Base-by-base conservation (phyloP, 2,797 vertebrate species). In the Linurgus olivaceus region DNA sequence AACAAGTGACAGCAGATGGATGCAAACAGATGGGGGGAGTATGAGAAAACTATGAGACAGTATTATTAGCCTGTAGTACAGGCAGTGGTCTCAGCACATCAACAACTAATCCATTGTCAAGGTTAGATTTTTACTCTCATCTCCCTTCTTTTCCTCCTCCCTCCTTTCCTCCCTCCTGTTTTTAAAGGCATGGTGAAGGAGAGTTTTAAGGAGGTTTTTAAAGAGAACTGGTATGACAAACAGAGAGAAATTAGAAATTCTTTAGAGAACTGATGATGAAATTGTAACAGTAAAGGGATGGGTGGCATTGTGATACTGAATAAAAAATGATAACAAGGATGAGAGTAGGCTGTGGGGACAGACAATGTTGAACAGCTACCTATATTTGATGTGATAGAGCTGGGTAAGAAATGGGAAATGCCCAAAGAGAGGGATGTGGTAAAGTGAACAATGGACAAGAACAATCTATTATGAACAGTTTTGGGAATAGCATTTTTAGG, bases 11-110 rank as follows among this genome's bases (percentile, higher is more conserved):
- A 95, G 91, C 96, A 96, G 95, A 96, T 96, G 96, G 96, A 95
- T 94, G 96, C 87, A 96, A 94, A 95, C 96, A 96, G 96, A 96
- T 96, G 95, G 96, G 96, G 61, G 90, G 90, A 94, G 93, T 93
- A 88, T 86, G 94, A 93, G 91, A 93, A 96, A 95, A 96, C 96
- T 95, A 95, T 95, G 94, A 94, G 85, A 72, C 93, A 75, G 76
- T 96, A 95, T 94, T 94, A 95, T 94, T 94, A 95, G 91, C 58
- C 72, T 93, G 70, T 95, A 93, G 85, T 94, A 95, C 82, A 96
- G 82, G 65, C 95, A 94, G 85, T 93, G 95, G 96, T 94, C 91
- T 94, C 85, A 94, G 85, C 82, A 58, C 85, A 95, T 91, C 93
- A 96, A 94, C 93, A 93, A 48, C 82, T 86, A 88, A 88, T 88